A percentile compares a stretch with the other conserved stretches of the same genome.
These are phyloP conservation scores for Danionella dracula DNA, from an alignment of 2,797 vertebrate genomes.

Conservation along the genomic window DNA sequence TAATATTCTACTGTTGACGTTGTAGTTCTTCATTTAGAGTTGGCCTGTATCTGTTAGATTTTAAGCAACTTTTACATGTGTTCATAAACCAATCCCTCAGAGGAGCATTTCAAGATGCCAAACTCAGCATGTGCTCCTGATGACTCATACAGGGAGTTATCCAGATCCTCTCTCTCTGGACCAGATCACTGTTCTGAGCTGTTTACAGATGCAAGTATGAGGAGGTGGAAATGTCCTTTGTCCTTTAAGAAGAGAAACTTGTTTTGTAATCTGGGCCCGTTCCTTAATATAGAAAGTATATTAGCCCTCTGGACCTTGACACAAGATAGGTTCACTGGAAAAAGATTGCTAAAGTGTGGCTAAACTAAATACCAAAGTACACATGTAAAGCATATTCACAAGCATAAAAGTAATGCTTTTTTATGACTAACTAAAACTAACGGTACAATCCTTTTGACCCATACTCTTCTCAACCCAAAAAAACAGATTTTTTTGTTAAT, in stretches of 20 bases:
- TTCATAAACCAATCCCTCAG: constrained; percentile 3
- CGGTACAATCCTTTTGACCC: too few relatives aligned
- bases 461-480: too few relatives aligned
- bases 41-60: background rate
- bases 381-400: too few relatives aligned
- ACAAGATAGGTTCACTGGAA: background rate
- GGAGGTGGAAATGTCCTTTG: background rate
- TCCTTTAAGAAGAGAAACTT: background rate
- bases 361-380: background rate
- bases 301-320: background rate
- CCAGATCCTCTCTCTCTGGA: constrained; percentile 14
- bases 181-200: constrained; percentile 15
- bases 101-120: constrained; percentile 29
- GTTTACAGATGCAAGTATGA: constrained; percentile 6
- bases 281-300: background rate
- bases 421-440: too few relatives aligned
- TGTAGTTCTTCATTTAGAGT: background rate
- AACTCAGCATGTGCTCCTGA: constrained; percentile 41
- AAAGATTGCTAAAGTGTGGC: background rate
- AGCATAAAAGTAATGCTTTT: too few relatives aligned
- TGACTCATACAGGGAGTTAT: constrained; percentile 40
- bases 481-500: too few relatives aligned
- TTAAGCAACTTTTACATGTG: background rate
- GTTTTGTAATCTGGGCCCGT: background rate
- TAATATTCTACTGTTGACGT: background rate